Evolutionary conservation across 2,113 vertebrate species (phyloP).

Genomic region (Tetrao urogallus): DNA sequence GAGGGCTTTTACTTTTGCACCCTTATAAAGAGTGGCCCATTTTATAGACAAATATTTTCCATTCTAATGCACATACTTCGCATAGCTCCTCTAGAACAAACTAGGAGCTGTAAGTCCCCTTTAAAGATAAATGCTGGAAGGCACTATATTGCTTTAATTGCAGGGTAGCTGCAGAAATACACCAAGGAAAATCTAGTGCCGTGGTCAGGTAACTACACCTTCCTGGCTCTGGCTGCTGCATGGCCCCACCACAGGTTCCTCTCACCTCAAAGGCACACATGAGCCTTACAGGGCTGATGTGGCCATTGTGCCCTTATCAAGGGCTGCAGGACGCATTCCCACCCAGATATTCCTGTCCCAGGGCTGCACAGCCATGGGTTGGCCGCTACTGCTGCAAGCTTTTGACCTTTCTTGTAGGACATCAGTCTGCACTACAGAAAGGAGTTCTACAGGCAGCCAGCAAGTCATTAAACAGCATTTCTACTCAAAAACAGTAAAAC

Average conservation of each 20-base stretch:
- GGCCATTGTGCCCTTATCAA: rapidly evolving
- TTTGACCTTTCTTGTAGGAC: background rate
- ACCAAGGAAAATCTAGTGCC: rapidly evolving
- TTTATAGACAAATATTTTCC: conserved; percentile 46
- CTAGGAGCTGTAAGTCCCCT: background rate
- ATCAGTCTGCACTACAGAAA: background rate
- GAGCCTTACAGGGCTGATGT: too few relatives aligned
- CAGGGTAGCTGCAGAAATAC: background rate
- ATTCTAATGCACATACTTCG: conserved; percentile 53
- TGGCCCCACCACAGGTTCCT: background rate
- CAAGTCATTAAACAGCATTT: background rate
- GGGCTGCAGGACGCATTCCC: background rate
- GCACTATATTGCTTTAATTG: background rate
- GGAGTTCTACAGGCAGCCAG: background rate
- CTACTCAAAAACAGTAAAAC: background rate
- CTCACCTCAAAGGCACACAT: background rate
- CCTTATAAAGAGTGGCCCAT: conserved; percentile 43
- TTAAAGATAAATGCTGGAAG: conserved; percentile 32
- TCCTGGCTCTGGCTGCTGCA: background rate
- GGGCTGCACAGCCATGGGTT: rapidly evolving
- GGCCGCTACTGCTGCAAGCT: background rate
- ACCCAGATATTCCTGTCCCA: background rate
- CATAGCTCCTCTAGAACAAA: background rate
- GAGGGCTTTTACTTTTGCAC: conserved; percentile 58
- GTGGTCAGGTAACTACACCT: background rate